Evolutionary conservation across 1,140 invertebrate genomes (phyloP).

Genomic region (Sinella curviseta): DNA sequence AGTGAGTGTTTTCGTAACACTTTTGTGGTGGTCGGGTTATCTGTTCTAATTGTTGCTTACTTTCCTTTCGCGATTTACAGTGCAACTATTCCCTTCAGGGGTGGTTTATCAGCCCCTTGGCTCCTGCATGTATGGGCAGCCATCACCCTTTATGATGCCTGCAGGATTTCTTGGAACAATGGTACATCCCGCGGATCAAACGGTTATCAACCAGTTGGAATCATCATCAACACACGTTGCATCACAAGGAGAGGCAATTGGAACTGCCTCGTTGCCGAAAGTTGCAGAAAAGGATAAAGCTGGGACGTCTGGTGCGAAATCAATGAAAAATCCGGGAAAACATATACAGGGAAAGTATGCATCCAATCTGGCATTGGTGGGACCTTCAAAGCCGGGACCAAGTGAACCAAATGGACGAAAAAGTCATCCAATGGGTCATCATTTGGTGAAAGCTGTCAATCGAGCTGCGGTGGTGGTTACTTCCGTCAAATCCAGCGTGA

Average conservation of each 20-base stretch:
- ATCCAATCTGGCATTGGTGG: background rate
- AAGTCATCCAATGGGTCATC: background rate
- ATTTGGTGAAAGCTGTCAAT: background rate
- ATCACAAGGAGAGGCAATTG: background rate
- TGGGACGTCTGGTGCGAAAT: conserved; percentile 39
- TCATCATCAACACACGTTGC: background rate
- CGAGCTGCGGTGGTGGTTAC: background rate
- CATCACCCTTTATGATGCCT: background rate
- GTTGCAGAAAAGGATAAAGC: conserved; percentile 60
- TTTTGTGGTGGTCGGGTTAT: no score
- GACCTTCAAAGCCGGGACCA: background rate
- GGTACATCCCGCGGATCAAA: background rate
- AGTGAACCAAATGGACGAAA: background rate
- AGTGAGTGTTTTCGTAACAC: no score
- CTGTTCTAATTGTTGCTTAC: background rate
- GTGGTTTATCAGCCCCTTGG: conserved; percentile 13
- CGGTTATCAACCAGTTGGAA: background rate
- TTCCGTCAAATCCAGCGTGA: background rate
- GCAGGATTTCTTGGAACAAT: background rate
- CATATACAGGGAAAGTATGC: conserved; percentile 27
- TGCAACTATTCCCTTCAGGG: background rate
- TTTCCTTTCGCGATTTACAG: background rate
- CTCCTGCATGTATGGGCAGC: conserved; percentile 1
- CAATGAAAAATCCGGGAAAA: conserved; percentile 48
- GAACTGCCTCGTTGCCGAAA: conserved; percentile 56